Evolutionary conservation across 1,140 invertebrate genomes (phyloP), one percentile per base, ranked within the genome.

Genomic region (Aphelinus atriplicis): DNA sequence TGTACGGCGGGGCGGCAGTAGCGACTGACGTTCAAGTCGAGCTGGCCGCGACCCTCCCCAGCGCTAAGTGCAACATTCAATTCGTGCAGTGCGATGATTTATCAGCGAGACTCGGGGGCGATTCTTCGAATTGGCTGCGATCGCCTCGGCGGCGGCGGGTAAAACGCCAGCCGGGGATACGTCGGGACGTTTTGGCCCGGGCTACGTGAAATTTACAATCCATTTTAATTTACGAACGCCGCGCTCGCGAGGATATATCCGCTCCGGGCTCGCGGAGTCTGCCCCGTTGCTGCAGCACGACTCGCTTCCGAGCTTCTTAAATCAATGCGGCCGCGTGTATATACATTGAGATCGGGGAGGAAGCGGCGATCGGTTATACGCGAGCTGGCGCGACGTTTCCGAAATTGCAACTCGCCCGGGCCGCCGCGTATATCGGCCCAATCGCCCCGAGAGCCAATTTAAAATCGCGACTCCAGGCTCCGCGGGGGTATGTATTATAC

Each of bases 171-270:
- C 26, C 26, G 26, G 26, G 26, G 26, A 26, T 26, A 26, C 26
- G 26, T 26, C 26, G 26, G 26, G 26, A 26, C 26, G 26, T 26
- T 26, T 26, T 26, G 26, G 26, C 63, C 78, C 78, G 76, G 26
- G 26, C 26, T 26, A 26, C 26, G 78, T 73, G 78, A 84, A 79
- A 85, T 84, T 84, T 84, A 84, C 84, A 84, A 86, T 86, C 81
- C 82, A 84, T 84, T 85, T 85, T 85, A 86, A 85, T 86, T 86
- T 84, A 84, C 79, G 26, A 26, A 80, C 75, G 73, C 62, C 82
- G 50, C 3, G 65, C 64, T 26, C 6, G 47, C 6, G 43, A 48
- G 9, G 5, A 84, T 82, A 84, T 83, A 85, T 84, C 78, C 80
- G 81, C 51, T 85, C 81, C 81, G 82, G 67, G 80, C 78, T 82